Base-by-base conservation (phyloP, 1,140 invertebrate genomes). In the Leptonema lineaticorne region DNA sequence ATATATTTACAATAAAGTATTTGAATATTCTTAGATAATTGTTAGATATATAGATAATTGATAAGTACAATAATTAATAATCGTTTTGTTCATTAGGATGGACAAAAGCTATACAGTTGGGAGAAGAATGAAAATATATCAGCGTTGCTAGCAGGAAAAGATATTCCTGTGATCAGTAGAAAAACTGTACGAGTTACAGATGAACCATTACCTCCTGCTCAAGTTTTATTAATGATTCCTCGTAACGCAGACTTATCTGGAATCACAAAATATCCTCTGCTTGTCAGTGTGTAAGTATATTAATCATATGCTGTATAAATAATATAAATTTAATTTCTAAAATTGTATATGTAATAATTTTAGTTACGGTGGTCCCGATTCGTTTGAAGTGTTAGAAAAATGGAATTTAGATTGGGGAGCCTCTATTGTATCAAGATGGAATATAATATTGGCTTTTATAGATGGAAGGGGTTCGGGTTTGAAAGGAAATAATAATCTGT, bases 381-480 rank as follows among this genome's bases (percentile, higher is more conserved):
- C 92, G 8, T 90, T 91, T 74, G 85, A 90, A 75, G 92, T 96
- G 4, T 79, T 79, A 0, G 79, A 79, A 66, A 77, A 78, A 64
- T 83, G 81, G 81, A 76, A 68, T 20, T 62, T 82, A 1, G 80
- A 82, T 72, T 82, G 80, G 80, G 80, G 79, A 1, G 75, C 82
- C 22, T 96, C 95, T 76, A 81, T 98, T 20, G 87, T 91, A 8
- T 90, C 90, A 16, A 90, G 91, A 50, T 89, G 89, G 75, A 90
- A 89, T 69, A 88, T 96, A 71, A 93, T 97, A 67, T 90, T 95
- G 73, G 92, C 89, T 1, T 85, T 86, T 46, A 95, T 97, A 69
- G 96, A 98, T 82, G 95, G 92, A 0, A 82, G 96, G 69, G 95
- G 95, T 1, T 91, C 93, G 0, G 92, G 92, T 5, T 83, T 92